Conservation (phyloP, 2,113 vertebrate genomes). For the Cricetomys ansorgei region DNA sequence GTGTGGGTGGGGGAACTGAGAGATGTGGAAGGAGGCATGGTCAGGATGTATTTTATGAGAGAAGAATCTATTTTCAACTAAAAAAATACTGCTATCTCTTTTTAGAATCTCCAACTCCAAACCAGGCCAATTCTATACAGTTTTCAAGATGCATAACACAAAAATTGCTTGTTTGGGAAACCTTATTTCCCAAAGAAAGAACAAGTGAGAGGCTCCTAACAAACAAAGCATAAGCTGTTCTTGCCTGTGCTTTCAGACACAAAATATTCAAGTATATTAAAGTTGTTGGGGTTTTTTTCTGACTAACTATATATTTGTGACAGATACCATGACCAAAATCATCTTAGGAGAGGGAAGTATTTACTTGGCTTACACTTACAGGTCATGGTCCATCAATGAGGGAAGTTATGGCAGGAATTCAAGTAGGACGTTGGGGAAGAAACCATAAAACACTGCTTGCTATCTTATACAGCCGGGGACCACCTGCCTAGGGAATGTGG, state of each 20-base stretch:
- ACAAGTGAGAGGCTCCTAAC: background rate
- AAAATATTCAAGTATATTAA: background rate
- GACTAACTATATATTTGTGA: background rate
- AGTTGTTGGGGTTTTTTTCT: background rate
- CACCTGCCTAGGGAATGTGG: background rate
- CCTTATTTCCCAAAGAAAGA: background rate
- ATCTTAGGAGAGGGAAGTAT: background rate
- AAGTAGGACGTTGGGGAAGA: background rate
- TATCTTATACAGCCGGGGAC: background rate
- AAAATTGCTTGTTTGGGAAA: background rate
- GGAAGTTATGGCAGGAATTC: background rate
- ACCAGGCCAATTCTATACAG: background rate
- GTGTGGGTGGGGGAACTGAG: too few relatives aligned
- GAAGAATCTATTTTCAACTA: too few relatives aligned
- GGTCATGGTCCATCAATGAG: background rate
- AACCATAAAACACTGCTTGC: background rate
- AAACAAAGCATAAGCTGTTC: background rate
- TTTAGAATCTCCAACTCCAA: slow-evolving; percentile 15
- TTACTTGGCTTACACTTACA: background rate
- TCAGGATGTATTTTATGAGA: too few relatives aligned
- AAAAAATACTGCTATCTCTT: background rate
- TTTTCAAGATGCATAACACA: background rate
- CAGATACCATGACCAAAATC: background rate
- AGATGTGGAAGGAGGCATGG: too few relatives aligned
- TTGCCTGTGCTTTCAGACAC: background rate